Evolutionary conservation across 2,888 invertebrate species (phyloP).

Genomic region (Rhagonycha lutea): DNA sequence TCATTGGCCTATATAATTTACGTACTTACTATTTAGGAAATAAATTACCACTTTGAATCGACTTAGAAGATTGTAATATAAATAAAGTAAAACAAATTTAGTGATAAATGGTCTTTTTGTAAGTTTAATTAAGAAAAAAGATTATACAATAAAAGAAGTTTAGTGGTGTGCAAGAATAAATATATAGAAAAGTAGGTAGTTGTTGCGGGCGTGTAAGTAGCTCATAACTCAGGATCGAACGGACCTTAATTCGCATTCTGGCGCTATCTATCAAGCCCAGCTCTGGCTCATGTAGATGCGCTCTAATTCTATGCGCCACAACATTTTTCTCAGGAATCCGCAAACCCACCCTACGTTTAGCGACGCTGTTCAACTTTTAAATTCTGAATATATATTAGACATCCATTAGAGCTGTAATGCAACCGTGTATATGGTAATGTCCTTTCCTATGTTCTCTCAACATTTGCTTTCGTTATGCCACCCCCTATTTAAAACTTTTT

Average conservation of each 20-base stretch:
- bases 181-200: slow-evolving; percentile 38
- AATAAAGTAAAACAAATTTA: neutral
- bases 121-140: slow-evolving; percentile 12
- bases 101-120: neutral
- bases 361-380: slow-evolving; percentile 24
- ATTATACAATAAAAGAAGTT: slow-evolving; percentile 17
- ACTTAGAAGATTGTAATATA: neutral
- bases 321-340: slow-evolving; percentile 30
- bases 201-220: slow-evolving; percentile 45
- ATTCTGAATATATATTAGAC: slow-evolving; percentile 29
- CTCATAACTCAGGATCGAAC: slow-evolving; percentile 47
- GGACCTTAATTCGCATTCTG: slow-evolving; percentile 43
- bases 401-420: slow-evolving; percentile 26
- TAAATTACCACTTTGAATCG: neutral
- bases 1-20: neutral
- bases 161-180: slow-evolving; percentile 23
- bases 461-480: slow-evolving; percentile 8
- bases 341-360: slow-evolving; percentile 26
- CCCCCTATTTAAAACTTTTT: slow-evolving; percentile 20
- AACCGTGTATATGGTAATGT: slow-evolving; percentile 24
- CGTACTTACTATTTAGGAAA: neutral
- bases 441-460: slow-evolving; percentile 13
- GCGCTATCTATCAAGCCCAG: slow-evolving; percentile 48
- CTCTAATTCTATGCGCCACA: slow-evolving; percentile 37
- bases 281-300: slow-evolving; percentile 38